These are phyloP conservation scores for Vireo altiloquus DNA, from an alignment of 2,113 vertebrate species.

Conservation along the genomic window DNA sequence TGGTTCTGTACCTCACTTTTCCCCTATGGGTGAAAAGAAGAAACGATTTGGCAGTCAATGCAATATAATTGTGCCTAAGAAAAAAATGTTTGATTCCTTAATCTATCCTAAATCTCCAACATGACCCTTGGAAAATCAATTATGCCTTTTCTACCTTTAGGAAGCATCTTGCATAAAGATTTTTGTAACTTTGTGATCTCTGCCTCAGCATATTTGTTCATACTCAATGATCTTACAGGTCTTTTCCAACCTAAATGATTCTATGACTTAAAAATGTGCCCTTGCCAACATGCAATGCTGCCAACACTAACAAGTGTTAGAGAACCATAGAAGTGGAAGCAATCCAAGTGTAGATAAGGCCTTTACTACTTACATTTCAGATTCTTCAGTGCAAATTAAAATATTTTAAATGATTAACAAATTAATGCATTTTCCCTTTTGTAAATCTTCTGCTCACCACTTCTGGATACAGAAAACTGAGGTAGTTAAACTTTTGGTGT, in stretches of 20 bases:
- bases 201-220: neutral
- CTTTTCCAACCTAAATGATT: neutral
- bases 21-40: neutral
- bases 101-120: neutral
- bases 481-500: neutral
- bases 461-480: neutral
- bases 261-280: neutral
- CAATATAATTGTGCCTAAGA: neutral
- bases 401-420: neutral
- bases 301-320: neutral
- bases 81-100: neutral
- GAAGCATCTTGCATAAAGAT: neutral
- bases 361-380: neutral
- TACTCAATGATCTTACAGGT: neutral
- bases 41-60: neutral
- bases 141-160: neutral
- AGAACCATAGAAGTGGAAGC: neutral
- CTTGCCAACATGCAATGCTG: neutral
- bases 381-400: neutral
- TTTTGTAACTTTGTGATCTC: neutral
- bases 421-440: neutral
- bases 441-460: neutral
- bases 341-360: neutral
- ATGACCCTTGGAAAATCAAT: neutral
- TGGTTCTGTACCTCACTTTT: neutral